These are phyloP conservation scores for Lithobates pipiens DNA, from an alignment of 2,797 vertebrate species.

Conservation along the genomic window DNA sequence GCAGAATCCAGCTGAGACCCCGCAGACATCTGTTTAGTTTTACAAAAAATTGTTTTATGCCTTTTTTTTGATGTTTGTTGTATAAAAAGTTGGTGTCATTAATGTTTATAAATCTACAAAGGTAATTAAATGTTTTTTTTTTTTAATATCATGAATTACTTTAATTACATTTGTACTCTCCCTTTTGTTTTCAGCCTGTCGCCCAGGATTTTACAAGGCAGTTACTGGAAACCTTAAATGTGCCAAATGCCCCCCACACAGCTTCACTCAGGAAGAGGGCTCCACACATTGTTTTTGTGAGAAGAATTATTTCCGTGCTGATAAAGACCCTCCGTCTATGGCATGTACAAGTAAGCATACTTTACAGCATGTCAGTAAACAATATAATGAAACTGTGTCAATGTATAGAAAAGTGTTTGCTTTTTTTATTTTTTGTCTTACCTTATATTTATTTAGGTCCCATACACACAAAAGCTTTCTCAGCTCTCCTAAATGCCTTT, in stretches of 20 bases:
- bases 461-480: too few relatives aligned
- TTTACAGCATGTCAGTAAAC: constrained; percentile 16
- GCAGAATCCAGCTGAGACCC: not conserved
- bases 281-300: constrained; percentile 93
- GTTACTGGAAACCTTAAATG: constrained; percentile 88
- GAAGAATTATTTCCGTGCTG: constrained; percentile 95
- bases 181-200: constrained; percentile 82
- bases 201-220: constrained; percentile 94
- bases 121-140: not conserved
- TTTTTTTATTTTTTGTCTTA: too few relatives aligned
- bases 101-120: not conserved
- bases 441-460: too few relatives aligned
- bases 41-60: too few relatives aligned
- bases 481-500: too few relatives aligned
- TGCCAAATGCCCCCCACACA: constrained; percentile 94
- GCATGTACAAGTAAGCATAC: constrained; percentile 95
- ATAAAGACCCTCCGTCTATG: constrained; percentile 93
- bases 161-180: not conserved
- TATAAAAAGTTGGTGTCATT: not conserved
- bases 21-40: not conserved
- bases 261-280: constrained; percentile 88
- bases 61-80: not conserved
- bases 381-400: too few relatives aligned
- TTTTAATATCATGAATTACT: not conserved
- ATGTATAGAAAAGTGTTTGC: too few relatives aligned